phyloP scores from a whole-genome alignment of 2,113 vertebrate species.

The Hyperopisus bebe region DNA sequence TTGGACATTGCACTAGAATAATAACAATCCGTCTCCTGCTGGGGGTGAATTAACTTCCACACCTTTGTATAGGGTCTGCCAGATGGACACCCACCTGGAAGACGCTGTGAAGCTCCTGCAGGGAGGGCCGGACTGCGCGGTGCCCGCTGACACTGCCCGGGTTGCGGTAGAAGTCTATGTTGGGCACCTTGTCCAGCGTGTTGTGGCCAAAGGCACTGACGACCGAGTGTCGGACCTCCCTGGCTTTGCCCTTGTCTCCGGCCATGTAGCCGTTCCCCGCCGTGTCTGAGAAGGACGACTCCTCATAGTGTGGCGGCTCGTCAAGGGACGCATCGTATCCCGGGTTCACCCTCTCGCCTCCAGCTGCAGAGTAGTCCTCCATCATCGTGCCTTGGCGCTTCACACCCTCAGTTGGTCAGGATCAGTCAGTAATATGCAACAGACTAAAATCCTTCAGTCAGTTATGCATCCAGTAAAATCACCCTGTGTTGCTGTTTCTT shows the following conservation, averaged over 20 bases:
- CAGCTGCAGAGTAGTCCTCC: slow-evolving; percentile 44
- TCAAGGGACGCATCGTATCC: slow-evolving; percentile 53
- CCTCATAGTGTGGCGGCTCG: slow-evolving; percentile 76
- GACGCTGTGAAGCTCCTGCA: slow-evolving; percentile 89
- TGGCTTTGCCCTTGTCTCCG: slow-evolving; percentile 59
- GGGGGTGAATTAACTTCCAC: neutral
- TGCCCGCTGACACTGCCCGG: slow-evolving; percentile 83
- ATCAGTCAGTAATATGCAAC: neutral
- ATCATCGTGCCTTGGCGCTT: slow-evolving; percentile 34
- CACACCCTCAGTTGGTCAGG: neutral
- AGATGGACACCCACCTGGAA: slow-evolving; percentile 72
- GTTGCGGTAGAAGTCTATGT: slow-evolving; percentile 92
- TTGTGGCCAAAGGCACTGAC: slow-evolving; percentile 86
- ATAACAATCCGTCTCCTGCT: neutral
- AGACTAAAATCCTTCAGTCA: neutral
- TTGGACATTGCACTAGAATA: neutral
- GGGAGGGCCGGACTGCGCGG: slow-evolving; percentile 75
- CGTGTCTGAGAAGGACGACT: slow-evolving; percentile 68
- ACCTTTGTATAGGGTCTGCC: neutral
- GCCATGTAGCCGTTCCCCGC: slow-evolving; percentile 57
- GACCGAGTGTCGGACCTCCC: slow-evolving; percentile 66
- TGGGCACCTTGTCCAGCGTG: slow-evolving; percentile 84
- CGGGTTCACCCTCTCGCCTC: slow-evolving; percentile 46
- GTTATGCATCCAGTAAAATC: neutral
- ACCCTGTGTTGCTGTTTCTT: neutral